These are phyloP conservation scores for Mola mola DNA, from an alignment of 2,113 vertebrate genomes.

Conservation along the genomic window DNA sequence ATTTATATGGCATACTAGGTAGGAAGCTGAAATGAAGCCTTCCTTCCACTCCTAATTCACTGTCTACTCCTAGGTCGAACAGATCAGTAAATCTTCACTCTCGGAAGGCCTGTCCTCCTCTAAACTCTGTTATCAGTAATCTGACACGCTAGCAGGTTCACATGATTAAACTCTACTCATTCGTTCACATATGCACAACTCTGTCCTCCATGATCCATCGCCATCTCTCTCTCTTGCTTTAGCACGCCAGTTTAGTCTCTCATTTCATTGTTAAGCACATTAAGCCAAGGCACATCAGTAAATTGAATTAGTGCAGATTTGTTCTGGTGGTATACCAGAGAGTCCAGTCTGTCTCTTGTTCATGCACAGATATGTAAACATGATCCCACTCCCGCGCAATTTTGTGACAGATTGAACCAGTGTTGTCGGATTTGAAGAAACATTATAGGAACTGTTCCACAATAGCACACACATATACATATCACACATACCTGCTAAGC, in stretches of 20 bases:
- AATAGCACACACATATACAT: too few relatives aligned
- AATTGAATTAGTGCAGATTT: constrained; percentile 9
- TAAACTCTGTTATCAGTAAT: constrained; percentile 57
- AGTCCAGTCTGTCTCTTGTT: not conserved
- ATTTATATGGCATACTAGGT: constrained; percentile 23
- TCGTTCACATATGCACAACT: constrained; percentile 37
- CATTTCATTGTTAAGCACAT: constrained; percentile 22
- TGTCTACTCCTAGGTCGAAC: constrained; percentile 39
- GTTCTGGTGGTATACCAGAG: constrained; percentile 1
- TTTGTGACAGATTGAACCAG: constrained; percentile 10
- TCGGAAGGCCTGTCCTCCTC: constrained; percentile 31
- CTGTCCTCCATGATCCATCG: constrained; percentile 9
- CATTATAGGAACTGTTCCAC: too few relatives aligned
- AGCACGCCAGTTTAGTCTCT: not conserved
- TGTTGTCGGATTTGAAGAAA: constrained; percentile 10
- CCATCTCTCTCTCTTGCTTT: constrained; percentile 11
- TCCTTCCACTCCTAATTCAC: constrained; percentile 54
- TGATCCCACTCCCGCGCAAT: not conserved
- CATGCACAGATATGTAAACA: constrained; percentile 5
- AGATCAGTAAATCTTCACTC: constrained; percentile 34
- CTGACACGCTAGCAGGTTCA: constrained; percentile 33
- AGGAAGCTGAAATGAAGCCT: constrained; percentile 30
- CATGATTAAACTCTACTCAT: constrained; percentile 43
- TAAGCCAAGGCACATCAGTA: constrained; percentile 28
- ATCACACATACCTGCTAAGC: too few relatives aligned